These are phyloP conservation scores for Neostethus bicornis DNA, from an alignment of 2,797 vertebrate species.

Conservation along the genomic window DNA sequence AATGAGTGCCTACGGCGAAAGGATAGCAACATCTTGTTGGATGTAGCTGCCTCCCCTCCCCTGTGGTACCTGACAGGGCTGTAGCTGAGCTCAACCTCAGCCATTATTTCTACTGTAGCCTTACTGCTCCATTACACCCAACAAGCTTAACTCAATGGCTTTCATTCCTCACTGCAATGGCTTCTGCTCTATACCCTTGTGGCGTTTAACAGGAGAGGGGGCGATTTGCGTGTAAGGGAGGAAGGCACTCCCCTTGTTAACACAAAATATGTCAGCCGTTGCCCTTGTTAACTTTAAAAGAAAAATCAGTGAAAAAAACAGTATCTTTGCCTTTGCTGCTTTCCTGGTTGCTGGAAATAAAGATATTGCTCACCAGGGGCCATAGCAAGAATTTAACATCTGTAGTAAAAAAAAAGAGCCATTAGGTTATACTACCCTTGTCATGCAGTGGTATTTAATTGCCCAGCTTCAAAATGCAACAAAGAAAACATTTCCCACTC, in stretches of 20 bases:
- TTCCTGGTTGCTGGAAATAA: constrained; percentile 57
- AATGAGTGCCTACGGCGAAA: constrained; percentile 19
- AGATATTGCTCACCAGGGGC: constrained; percentile 54
- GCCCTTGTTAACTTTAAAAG: constrained; percentile 72
- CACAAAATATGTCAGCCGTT: constrained; percentile 68
- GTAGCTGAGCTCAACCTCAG: constrained; percentile 59
- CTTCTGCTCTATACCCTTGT: constrained; percentile 68
- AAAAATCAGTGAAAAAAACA: constrained; percentile 63
- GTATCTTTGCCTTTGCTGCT: constrained; percentile 54
- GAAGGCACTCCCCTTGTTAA: constrained; percentile 67
- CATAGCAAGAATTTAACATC: constrained; percentile 51
- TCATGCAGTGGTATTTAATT: constrained; percentile 69
- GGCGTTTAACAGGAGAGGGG: constrained; percentile 67
- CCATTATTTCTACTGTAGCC: constrained; percentile 70
- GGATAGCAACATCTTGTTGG: constrained; percentile 28
- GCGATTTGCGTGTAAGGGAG: constrained; percentile 50
- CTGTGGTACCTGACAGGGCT: constrained; percentile 55
- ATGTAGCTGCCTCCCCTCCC: constrained; percentile 45
- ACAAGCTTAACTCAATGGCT: constrained; percentile 74
- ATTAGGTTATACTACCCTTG: constrained; percentile 76
- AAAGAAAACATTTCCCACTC: constrained; percentile 45
- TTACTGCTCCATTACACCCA: constrained; percentile 77
- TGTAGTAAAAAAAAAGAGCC: constrained; percentile 66
- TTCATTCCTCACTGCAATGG: constrained; percentile 70
- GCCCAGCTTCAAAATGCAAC: constrained; percentile 62